Evolutionary conservation across 2,113 vertebrate species (phyloP), one percentile per base, ranked within the genome.

Genomic region (Calypte anna): DNA sequence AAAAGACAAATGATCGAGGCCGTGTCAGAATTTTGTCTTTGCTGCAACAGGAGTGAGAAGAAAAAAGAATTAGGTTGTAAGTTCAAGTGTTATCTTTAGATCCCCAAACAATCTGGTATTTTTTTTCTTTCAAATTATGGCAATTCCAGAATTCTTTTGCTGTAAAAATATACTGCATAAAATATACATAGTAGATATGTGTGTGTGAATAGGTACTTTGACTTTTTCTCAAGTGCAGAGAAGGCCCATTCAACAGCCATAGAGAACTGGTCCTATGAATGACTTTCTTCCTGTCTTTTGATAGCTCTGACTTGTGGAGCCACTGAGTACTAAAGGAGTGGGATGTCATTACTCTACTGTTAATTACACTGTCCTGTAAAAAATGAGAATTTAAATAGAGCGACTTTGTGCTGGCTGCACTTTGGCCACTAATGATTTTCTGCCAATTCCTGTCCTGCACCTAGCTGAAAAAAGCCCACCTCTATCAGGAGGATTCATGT

Each of bases 1-100:
- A 91, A 94, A 97, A 63, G 59, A 80, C 86, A 93, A 93, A 50
- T 51, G 0, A 80, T 48, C 3, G 6, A 93, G 46, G 33, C 51
- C 51, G n/a, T 66, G 53, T 72, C 58, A 73, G 90, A 91, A 89
- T 84, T 85, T 73, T 82, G 43, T 81, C n/a, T 80, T 96, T 96
- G 48, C 78, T 85, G 62, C 80, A 91, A 62, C n/a, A 79, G 50
- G 93, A 62, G 8, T 72, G 70, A 91, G 53, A 77, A 88, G 12
- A 28, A 77, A 93, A 44, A 83, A 50, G 3, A 75, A 61, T n/a
- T 57, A 55, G 83, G 10, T 17, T 80, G 74, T n/a, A 83, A 48
- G 9, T 77, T 76, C 40, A 67, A 80, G 28, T 43, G 10, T 54
- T 90, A 3, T 31, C 27, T 59, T 75, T 81, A 73, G 38, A 30